Conservation (phyloP, 2,113 vertebrate species). For the Corapipo altera region DNA sequence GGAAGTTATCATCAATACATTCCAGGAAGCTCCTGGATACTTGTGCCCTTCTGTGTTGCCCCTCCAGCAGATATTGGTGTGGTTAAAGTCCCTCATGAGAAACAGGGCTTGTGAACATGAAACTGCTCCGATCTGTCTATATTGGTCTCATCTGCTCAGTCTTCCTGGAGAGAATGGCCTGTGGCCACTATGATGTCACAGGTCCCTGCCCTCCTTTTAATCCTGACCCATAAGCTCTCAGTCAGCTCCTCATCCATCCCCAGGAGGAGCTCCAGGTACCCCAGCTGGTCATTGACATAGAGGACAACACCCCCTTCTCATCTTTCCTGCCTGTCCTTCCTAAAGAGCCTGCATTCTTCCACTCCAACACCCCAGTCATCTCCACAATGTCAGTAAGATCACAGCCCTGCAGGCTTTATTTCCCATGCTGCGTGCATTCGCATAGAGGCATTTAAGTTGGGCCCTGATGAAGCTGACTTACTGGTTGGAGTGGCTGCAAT, state of each 20-base stretch:
- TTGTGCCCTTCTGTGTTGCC: not conserved
- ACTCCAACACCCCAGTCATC: not conserved
- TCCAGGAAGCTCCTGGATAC: not conserved
- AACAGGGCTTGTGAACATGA: not conserved
- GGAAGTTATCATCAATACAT: not conserved
- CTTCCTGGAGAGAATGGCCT: not conserved
- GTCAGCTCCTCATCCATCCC: not conserved
- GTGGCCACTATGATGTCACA: not conserved
- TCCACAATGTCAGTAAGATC: not conserved
- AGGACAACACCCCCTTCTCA: not conserved
- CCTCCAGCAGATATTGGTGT: not conserved
- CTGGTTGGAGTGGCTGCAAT: not conserved
- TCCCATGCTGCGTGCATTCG: not conserved
- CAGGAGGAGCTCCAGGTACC: not conserved
- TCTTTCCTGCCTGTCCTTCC: not conserved
- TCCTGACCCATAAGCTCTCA: not conserved
- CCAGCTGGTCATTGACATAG: not conserved
- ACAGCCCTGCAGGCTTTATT: not conserved
- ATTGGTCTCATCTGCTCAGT: not conserved
- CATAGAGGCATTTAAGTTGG: not conserved
- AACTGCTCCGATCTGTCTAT: not conserved
- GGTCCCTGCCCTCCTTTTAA: not conserved
- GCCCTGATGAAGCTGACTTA: not conserved
- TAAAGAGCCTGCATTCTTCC: not conserved
- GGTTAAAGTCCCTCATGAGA: not conserved